Evolutionary conservation across 2,797 vertebrate species (phyloP).

Genomic region (Diplodus puntazzo): DNA sequence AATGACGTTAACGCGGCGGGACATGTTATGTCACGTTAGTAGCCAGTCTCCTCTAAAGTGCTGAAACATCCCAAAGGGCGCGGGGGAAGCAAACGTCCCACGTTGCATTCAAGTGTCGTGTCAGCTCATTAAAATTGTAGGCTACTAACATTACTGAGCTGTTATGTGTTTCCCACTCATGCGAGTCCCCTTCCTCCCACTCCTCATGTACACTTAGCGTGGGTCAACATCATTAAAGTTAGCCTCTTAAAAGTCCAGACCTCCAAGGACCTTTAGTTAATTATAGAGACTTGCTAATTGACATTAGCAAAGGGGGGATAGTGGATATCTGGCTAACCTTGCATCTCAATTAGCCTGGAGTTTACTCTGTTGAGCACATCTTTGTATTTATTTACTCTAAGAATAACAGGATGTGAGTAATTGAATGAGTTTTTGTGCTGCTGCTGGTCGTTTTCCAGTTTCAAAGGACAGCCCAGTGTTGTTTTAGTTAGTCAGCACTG

Average conservation of each 20-base stretch:
- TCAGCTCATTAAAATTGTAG: neutral
- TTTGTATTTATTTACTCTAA: constrained; percentile 4
- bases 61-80: neutral
- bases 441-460: neutral
- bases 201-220: neutral
- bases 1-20: neutral
- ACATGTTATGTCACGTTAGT: neutral
- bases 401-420: constrained; percentile 39
- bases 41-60: neutral
- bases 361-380: neutral
- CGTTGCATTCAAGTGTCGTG: neutral
- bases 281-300: neutral
- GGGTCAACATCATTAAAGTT: neutral
- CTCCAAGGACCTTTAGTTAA: neutral
- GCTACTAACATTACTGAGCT: neutral
- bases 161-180: neutral
- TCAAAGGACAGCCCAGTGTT: neutral
- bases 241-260: neutral
- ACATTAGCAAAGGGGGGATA: neutral
- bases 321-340: neutral
- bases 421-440: constrained; percentile 21
- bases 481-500: neutral
- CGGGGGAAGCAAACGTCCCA: too few relatives aligned
- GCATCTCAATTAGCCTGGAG: neutral
- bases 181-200: neutral